Conservation (phyloP, 2,888 invertebrate genomes). For the Drosophila emarginata region DNA sequence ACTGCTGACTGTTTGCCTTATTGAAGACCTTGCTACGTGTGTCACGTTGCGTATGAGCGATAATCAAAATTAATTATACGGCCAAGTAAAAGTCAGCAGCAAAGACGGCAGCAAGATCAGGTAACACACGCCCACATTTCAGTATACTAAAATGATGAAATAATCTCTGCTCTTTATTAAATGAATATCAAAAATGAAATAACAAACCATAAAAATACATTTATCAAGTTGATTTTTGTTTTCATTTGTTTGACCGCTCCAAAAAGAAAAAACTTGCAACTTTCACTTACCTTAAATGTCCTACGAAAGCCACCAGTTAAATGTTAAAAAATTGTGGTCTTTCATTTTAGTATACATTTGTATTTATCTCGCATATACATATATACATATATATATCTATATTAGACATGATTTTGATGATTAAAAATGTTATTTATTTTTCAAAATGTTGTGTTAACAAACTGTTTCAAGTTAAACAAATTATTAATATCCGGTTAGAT, state of each 20-base stretch:
- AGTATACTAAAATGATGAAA: conserved; percentile 13
- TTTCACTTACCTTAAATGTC: conserved; percentile 4
- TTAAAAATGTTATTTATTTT: neutral
- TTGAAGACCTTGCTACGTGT: conserved; percentile 35
- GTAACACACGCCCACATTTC: conserved; percentile 41
- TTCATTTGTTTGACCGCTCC: neutral
- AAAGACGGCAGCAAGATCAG: conserved; percentile 45
- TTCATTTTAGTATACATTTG: neutral
- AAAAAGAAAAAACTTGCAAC: neutral
- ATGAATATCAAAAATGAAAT: neutral
- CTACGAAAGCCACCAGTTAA: neutral
- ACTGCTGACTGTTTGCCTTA: conserved; percentile 4
- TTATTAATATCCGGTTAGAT: conserved; percentile 39
- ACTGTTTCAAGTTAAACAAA: neutral
- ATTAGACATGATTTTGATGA: neutral
- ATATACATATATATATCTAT: neutral
- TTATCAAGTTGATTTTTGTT: neutral
- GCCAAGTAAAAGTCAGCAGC: conserved; percentile 53
- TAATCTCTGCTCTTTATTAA: conserved; percentile 9
- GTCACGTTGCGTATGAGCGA: conserved; percentile 64
- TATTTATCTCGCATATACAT: neutral
- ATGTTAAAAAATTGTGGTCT: neutral
- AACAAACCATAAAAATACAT: neutral
- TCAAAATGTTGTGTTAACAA: too few species aligned
- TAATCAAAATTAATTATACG: conserved; percentile 65